Evolutionary conservation across 2,113 vertebrate species (phyloP).

Genomic region (Agelaius phoeniceus): DNA sequence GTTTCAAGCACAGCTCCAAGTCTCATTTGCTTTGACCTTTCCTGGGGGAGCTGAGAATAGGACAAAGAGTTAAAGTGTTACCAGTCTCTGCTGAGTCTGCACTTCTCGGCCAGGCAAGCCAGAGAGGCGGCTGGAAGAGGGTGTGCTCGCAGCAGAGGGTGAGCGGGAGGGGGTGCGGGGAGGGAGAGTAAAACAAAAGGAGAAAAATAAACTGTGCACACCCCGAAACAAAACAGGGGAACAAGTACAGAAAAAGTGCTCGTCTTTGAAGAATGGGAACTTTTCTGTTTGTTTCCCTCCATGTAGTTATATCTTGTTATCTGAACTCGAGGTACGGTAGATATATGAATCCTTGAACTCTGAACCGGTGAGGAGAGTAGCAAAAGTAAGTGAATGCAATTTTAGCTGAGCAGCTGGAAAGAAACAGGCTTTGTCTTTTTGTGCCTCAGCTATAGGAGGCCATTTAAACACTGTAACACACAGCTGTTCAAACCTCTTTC

Average conservation of each 20-base stretch:
- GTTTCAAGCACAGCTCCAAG: constrained; percentile 9
- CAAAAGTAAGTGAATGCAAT: constrained; percentile 17
- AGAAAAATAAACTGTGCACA: constrained; percentile 45
- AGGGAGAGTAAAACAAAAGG: constrained; percentile 26
- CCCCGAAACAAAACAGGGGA: constrained; percentile 51
- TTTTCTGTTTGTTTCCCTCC: constrained; percentile 17
- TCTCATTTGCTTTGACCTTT: constrained; percentile 45
- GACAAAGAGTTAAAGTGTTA: constrained; percentile 55
- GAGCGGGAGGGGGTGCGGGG: background rate
- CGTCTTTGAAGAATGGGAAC: background rate
- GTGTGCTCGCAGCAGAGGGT: background rate
- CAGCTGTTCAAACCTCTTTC: constrained; percentile 11
- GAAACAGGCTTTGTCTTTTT: constrained; percentile 31
- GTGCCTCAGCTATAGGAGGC: constrained; percentile 6
- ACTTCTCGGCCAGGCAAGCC: background rate
- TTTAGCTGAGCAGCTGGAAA: constrained; percentile 22
- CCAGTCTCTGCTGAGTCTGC: constrained; percentile 45
- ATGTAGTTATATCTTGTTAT: background rate
- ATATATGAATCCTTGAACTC: constrained; percentile 26
- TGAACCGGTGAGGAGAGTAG: background rate
- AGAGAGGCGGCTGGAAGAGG: background rate
- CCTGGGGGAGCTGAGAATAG: background rate
- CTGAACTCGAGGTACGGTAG: constrained; percentile 23
- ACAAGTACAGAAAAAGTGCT: constrained; percentile 19
- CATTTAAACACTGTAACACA: constrained; percentile 3